Percentiles rank a stretch among this genome's conserved stretches.
Conservation (phyloP, 92 coral and sea anemone genomes). For the Phenganax marumi region DNA sequence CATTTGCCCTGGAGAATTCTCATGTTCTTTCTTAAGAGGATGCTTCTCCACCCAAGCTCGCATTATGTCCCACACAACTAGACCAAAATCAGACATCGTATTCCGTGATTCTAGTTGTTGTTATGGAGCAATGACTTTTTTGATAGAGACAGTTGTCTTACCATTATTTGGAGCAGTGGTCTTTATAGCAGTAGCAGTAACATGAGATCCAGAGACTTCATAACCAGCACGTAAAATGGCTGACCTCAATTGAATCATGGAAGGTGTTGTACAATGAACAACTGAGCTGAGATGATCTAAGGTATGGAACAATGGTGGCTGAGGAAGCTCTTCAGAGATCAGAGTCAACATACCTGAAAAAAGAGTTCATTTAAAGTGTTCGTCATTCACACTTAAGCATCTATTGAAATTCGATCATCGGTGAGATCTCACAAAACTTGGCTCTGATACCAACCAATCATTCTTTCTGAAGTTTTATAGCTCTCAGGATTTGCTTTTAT, state of each 20-base stretch:
- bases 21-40: conserved; percentile 78
- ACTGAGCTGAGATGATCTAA: conserved; percentile 78
- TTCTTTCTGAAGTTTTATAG: conserved; percentile 85
- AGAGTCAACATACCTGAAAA: conserved; percentile 69
- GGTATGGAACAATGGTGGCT: conserved; percentile 70
- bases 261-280: conserved; percentile 89
- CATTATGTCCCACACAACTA: conserved; percentile 94
- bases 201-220: conserved; percentile 86
- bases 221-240: conserved; percentile 81
- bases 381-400: not conserved
- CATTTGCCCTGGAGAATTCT: conserved; percentile 70
- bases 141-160: conserved; percentile 5
- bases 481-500: conserved; percentile 60
- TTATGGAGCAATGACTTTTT: not conserved
- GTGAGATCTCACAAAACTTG: not conserved
- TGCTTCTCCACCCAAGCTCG: conserved; percentile 87
- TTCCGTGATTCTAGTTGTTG: not conserved
- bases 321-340: conserved; percentile 71
- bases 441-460: conserved; percentile 69
- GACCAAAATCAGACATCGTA: not conserved
- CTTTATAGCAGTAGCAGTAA: conserved; percentile 80
- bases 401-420: not conserved
- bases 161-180: conserved; percentile 87
- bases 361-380: not conserved
- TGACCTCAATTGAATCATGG: conserved; percentile 89